phyloP scores from a whole-genome alignment of 2,888 invertebrate species.

The Chrysolina haemoptera region DNA sequence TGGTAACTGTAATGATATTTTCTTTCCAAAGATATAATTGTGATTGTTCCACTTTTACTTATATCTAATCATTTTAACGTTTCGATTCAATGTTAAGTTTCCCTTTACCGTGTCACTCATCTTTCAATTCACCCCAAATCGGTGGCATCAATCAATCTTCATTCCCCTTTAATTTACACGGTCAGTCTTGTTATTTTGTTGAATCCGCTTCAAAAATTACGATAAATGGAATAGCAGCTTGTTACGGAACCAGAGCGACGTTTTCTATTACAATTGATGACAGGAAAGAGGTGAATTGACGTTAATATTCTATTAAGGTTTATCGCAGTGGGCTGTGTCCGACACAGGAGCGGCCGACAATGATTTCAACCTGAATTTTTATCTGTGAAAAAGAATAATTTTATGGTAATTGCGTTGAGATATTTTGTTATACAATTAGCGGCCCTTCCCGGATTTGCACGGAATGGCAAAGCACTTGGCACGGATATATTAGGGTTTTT shows the following conservation, averaged over 20 bases:
- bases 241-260: conserved; percentile 30
- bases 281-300: conserved; percentile 51
- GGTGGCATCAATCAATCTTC: conserved; percentile 37
- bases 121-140: conserved; percentile 2
- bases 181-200: conserved; percentile 37
- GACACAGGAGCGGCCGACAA: conserved; percentile 22
- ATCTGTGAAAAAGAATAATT: background rate
- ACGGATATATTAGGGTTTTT: no score
- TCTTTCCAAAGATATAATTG: no score
- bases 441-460: no score
- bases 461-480: no score
- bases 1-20: no score
- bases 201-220: conserved; percentile 46
- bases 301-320: conserved; percentile 41
- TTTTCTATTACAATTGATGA: conserved; percentile 53
- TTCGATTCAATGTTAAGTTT: background rate
- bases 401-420: background rate
- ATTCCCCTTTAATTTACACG: conserved; percentile 36
- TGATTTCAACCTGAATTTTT: conserved; percentile 19
- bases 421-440: background rate
- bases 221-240: conserved; percentile 40
- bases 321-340: conserved; percentile 31
- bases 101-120: background rate
- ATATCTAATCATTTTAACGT: no score
- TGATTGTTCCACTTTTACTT: no score